Evolutionary conservation across 2,888 invertebrate genomes (phyloP).

Genomic region (Cecidostiba fungosa): DNA sequence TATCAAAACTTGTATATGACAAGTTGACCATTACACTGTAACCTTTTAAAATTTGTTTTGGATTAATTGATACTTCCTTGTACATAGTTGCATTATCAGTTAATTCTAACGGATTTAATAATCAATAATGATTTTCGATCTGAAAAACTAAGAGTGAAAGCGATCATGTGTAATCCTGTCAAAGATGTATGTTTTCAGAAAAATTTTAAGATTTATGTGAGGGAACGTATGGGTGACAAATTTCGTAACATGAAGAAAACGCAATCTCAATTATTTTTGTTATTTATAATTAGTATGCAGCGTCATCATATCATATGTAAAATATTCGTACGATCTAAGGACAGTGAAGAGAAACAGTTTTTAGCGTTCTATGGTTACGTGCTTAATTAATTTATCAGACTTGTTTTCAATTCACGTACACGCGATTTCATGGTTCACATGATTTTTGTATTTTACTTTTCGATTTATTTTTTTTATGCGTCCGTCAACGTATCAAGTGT

Average conservation of each 20-base stretch:
- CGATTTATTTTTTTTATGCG: slow-evolving; percentile 46
- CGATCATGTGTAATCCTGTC: slow-evolving; percentile 31
- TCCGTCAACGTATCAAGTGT: slow-evolving; percentile 49
- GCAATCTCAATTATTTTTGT: slow-evolving; percentile 62
- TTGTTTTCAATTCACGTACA: slow-evolving; percentile 48
- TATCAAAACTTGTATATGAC: slow-evolving; percentile 69
- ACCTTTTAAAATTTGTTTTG: slow-evolving; percentile 75
- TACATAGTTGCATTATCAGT: slow-evolving; percentile 74
- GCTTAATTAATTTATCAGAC: slow-evolving; percentile 54
- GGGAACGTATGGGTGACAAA: slow-evolving; percentile 37
- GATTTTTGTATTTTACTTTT: slow-evolving; percentile 51
- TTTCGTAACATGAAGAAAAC: slow-evolving; percentile 41
- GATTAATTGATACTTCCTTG: slow-evolving; percentile 72
- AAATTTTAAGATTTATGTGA: background rate
- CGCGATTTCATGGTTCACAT: slow-evolving; percentile 32
- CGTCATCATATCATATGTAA: slow-evolving; percentile 57
- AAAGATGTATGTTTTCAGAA: slow-evolving; percentile 38
- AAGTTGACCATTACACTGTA: slow-evolving; percentile 73
- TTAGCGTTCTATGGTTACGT: slow-evolving; percentile 37
- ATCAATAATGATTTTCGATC: slow-evolving; percentile 70
- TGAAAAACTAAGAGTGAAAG: slow-evolving; percentile 48
- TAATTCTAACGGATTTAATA: slow-evolving; percentile 75
- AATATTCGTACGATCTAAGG: slow-evolving; percentile 53
- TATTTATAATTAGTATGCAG: slow-evolving; percentile 44
- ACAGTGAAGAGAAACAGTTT: slow-evolving; percentile 22